Conservation (phyloP, 2,888 invertebrate species). For the Catocala fraxini region DNA sequence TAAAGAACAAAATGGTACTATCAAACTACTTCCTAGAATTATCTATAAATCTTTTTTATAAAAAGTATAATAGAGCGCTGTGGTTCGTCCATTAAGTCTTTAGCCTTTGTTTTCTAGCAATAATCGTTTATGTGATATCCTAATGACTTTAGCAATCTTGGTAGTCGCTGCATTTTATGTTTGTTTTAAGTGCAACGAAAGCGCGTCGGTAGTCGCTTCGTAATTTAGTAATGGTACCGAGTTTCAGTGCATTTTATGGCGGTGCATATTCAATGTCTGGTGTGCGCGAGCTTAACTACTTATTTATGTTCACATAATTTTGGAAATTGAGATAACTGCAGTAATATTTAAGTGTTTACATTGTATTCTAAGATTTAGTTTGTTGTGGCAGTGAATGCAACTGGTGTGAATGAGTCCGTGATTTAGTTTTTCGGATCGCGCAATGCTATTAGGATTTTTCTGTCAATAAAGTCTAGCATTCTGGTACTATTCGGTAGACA, state of each 20-base stretch:
- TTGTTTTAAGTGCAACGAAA: constrained; percentile 36
- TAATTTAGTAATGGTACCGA: constrained; percentile 10
- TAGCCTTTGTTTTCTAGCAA: background rate
- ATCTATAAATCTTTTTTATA: background rate
- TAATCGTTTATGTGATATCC: constrained; percentile 32
- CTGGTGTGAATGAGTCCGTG: too few species aligned
- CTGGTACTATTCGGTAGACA: too few species aligned
- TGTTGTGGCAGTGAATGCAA: too few species aligned
- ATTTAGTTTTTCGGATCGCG: too few species aligned
- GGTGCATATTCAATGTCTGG: constrained; percentile 28
- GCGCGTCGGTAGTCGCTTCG: constrained; percentile 21
- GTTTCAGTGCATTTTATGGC: constrained; percentile 29
- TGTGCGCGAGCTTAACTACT: background rate
- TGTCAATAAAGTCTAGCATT: too few species aligned
- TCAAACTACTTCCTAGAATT: background rate
- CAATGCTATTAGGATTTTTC: too few species aligned
- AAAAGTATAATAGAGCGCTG: background rate
- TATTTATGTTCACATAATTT: background rate
- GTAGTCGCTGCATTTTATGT: constrained; percentile 38
- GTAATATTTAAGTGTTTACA: background rate
- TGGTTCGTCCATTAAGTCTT: background rate
- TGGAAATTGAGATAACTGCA: background rate
- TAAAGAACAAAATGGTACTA: background rate
- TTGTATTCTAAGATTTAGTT: too few species aligned
- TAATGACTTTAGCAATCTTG: constrained; percentile 32